A percentile compares a stretch with the other conserved stretches of the same genome.
These are phyloP conservation scores for Ectemnius cavifrons DNA, from an alignment of 2,888 invertebrate genomes.

Conservation along the genomic window DNA sequence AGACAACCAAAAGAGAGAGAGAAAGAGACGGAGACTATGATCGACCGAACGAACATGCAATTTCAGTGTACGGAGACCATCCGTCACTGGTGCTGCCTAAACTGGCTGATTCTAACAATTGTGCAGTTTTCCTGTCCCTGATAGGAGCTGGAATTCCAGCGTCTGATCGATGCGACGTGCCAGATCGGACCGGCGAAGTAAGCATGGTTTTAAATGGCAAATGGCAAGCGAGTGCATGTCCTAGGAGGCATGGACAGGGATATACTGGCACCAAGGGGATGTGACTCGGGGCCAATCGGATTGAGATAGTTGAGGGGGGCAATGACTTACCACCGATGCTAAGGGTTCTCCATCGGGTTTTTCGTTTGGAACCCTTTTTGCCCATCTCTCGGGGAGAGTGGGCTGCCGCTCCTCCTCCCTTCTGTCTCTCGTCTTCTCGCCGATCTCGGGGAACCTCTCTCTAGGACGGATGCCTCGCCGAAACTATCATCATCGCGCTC, in stretches of 20 bases:
- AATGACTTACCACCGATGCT: slow-evolving; percentile 80
- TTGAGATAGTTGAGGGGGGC: neutral
- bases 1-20: neutral
- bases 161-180: too few relatives aligned
- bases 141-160: too few relatives aligned
- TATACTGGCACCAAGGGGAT: neutral
- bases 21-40: neutral
- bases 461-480: slow-evolving; percentile 46
- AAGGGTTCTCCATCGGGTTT: slow-evolving; percentile 83
- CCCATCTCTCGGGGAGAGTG: slow-evolving; percentile 78
- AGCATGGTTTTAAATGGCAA: too few relatives aligned
- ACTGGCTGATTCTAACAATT: too few relatives aligned
- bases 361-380: slow-evolving; percentile 81
- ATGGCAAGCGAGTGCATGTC: too few relatives aligned
- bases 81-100: too few relatives aligned
- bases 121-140: too few relatives aligned
- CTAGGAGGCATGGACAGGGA: too few relatives aligned
- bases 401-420: slow-evolving; percentile 47
- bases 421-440: slow-evolving; percentile 48
- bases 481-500: slow-evolving; percentile 47
- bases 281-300: neutral
- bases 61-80: too few relatives aligned
- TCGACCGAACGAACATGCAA: neutral
- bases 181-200: too few relatives aligned
- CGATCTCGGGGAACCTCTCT: slow-evolving; percentile 41